Base-by-base conservation (phyloP, 2,888 invertebrate species). In the Megalurothrips usitatus region DNA sequence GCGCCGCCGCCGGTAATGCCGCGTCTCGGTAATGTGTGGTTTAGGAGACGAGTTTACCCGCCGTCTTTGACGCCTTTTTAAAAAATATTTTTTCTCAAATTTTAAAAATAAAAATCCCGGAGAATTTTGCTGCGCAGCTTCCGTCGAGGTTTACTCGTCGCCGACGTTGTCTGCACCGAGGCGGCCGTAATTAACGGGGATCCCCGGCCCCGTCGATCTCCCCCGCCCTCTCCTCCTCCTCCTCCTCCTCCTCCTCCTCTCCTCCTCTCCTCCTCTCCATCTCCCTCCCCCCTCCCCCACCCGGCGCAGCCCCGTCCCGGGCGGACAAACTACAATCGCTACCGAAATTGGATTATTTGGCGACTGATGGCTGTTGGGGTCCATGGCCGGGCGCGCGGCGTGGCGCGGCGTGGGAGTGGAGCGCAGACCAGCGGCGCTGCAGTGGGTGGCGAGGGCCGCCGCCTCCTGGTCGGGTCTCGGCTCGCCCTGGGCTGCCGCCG, bases 401-500 rank as follows among this genome's bases (percentile, higher is more conserved):
- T 19, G 23, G 68, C 23, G 68, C 11, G 26, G 82, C 81, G 52
- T 80, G 78, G 78, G 58, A 58, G 58, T 58, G 47, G 79, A 79
- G 78, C 63, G 48, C 34, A 43, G 34, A 43, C 34, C 34, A 43
- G 34, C 34, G 34, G 34, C 34, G 34, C 34, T 4, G 34, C 34
- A 43, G 34, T 43, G 81, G 81, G 68, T 63, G 58, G 78, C 78
- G 83, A 83, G 84, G 85, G 52, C 84, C 82, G 83, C 83, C 84
- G 83, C 83, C 82, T n/a, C 82, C 82, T 82, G 84, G 83, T 43
- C 82, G 82, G 82, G 84, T 84, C 58, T 58, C 14, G 17, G 58
- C 58, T 43, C 34, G 34, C 34, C 34, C 34, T 17, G 84, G 58
- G 58, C 58, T 14, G 58, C 14, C 14, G 6, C 58, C 58, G 12